These are phyloP conservation scores for Eupithecia insigniata DNA, from an alignment of 2,888 invertebrate genomes.

Conservation along the genomic window DNA sequence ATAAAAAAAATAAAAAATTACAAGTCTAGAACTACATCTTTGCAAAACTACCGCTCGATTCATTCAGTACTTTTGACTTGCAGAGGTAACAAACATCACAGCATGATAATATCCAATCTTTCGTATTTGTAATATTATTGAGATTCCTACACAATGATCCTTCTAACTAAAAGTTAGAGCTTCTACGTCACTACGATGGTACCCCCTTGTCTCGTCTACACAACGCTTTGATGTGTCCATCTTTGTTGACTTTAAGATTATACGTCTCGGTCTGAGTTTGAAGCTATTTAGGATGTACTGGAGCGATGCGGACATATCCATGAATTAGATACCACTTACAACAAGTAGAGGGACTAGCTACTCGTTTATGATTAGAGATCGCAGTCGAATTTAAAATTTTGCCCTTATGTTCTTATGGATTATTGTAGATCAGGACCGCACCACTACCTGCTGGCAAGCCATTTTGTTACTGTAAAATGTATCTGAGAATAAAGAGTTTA, in stretches of 20 bases:
- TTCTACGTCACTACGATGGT: background rate
- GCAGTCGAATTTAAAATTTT: background rate
- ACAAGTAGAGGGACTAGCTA: background rate
- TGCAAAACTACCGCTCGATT: too few species aligned
- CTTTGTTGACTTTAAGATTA: conserved; percentile 40
- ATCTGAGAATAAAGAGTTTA: too few species aligned
- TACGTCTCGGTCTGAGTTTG: conserved; percentile 18
- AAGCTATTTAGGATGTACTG: conserved; percentile 10
- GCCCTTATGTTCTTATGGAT: background rate
- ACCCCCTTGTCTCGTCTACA: background rate
- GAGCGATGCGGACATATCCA: background rate
- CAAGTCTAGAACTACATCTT: too few species aligned
- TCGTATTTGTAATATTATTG: background rate
- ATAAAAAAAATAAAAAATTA: too few species aligned
- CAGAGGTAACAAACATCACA: background rate
- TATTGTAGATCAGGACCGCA: too few species aligned
- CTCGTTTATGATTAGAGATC: background rate
- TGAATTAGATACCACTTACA: background rate
- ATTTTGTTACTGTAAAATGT: too few species aligned
- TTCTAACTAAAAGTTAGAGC: background rate
- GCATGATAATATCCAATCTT: background rate
- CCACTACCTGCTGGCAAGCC: too few species aligned
- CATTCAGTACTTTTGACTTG: too few species aligned
- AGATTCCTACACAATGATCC: background rate
- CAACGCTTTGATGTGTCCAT: conserved; percentile 24